These are phyloP conservation scores for Epicampocera succincta DNA, from an alignment of 2,888 invertebrate genomes.

Conservation along the genomic window DNA sequence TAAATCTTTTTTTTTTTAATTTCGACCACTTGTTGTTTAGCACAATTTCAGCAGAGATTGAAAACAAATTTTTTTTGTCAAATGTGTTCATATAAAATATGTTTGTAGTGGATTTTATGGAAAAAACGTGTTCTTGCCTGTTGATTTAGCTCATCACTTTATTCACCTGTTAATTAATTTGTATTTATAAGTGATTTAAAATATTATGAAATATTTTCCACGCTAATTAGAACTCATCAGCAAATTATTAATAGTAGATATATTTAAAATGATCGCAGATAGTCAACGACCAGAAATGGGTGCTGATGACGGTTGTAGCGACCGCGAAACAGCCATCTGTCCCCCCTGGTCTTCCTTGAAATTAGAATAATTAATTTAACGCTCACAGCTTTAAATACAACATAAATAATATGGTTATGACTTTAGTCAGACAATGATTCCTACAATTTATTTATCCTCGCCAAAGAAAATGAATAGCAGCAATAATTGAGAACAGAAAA, in stretches of 20 bases:
- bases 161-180: slow-evolving; percentile 50
- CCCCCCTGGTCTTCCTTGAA: too few relatives aligned
- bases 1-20: slow-evolving; percentile 8
- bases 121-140: slow-evolving; percentile 34
- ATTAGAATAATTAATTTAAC: too few relatives aligned
- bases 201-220: slow-evolving; percentile 34
- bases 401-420: too few relatives aligned
- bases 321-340: too few relatives aligned
- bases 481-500: too few relatives aligned
- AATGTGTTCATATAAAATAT: slow-evolving; percentile 8
- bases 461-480: too few relatives aligned
- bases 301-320: too few relatives aligned
- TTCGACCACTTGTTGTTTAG: slow-evolving; percentile 46
- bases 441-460: too few relatives aligned
- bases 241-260: slow-evolving; percentile 19
- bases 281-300: too few relatives aligned
- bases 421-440: too few relatives aligned
- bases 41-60: slow-evolving; percentile 23
- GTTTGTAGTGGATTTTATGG: not conserved
- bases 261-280: too few relatives aligned
- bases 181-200: slow-evolving; percentile 22
- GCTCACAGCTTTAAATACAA: too few relatives aligned
- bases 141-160: slow-evolving; percentile 22
- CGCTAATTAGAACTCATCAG: not conserved
- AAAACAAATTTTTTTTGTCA: slow-evolving; percentile 47